Percentiles rank a stretch among this genome's conserved stretches.
phyloP scores from a whole-genome alignment of 2,888 invertebrate species.

The Azorinus chamasolen region DNA sequence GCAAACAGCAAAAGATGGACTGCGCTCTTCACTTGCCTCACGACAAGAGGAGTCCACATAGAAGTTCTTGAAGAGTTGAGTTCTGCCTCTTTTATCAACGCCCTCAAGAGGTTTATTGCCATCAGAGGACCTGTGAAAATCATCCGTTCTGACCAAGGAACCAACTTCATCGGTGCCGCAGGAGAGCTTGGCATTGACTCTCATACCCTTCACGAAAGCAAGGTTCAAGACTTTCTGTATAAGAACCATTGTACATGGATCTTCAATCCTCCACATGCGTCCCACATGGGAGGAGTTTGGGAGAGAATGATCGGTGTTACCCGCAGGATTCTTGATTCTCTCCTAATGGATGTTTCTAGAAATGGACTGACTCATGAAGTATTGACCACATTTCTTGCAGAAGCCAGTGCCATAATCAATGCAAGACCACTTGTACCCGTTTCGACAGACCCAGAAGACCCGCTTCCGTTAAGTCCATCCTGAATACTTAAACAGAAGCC shows the following conservation, averaged over 20 bases:
- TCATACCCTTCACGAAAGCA: not conserved
- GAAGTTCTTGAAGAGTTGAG: constrained; percentile 55
- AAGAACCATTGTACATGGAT: constrained; percentile 14
- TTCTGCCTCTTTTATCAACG: constrained; percentile 39
- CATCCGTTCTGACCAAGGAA: constrained; percentile 24
- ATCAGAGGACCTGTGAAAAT: constrained; percentile 18
- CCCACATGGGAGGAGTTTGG: constrained; percentile 25
- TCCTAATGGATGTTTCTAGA: not conserved
- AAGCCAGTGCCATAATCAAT: constrained; percentile 30
- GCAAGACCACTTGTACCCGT: constrained; percentile 13
- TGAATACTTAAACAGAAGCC: not conserved
- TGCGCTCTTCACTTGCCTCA: constrained; percentile 42
- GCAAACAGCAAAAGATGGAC: constrained; percentile 52
- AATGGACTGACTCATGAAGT: constrained; percentile 28
- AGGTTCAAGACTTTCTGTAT: not conserved
- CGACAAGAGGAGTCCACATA: constrained; percentile 47
- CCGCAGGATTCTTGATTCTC: constrained; percentile 16
- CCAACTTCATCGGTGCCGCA: constrained; percentile 16
- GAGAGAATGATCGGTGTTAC: constrained; percentile 41
- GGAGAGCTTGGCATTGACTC: constrained; percentile 7
- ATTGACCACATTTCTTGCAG: constrained; percentile 26
- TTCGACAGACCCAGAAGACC: constrained; percentile 13
- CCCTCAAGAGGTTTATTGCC: constrained; percentile 14
- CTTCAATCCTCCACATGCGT: constrained; percentile 17
- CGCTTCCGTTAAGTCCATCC: constrained; percentile 2